A percentile compares a stretch with the other conserved stretches of the same genome.
phyloP scores from a whole-genome alignment of 2,113 vertebrate genomes.

The Vombatus ursinus region DNA sequence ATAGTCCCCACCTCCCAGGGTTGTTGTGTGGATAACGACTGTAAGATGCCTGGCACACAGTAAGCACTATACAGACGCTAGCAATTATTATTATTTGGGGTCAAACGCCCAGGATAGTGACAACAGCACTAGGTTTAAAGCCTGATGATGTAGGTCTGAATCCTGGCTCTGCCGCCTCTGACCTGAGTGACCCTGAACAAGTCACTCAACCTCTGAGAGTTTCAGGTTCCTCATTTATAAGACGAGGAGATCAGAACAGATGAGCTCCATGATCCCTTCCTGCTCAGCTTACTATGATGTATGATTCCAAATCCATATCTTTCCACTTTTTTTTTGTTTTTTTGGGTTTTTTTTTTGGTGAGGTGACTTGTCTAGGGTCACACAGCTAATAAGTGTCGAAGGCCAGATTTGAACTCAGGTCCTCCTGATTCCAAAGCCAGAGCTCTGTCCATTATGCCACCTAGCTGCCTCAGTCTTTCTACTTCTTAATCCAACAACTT shows the following conservation, averaged over 20 bases:
- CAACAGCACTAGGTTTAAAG: not conserved
- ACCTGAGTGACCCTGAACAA: not conserved
- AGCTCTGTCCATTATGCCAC: not conserved
- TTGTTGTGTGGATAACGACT: not conserved
- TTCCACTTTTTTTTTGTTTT: too few relatives aligned
- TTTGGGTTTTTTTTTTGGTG: too few relatives aligned
- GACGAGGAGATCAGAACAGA: not conserved
- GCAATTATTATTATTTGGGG: not conserved
- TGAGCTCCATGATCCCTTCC: not conserved
- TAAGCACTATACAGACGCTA: not conserved
- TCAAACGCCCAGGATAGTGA: not conserved
- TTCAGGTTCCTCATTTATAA: not conserved
- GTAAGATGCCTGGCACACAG: not conserved
- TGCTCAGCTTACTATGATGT: not conserved
- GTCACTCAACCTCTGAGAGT: not conserved
- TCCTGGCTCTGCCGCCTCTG: not conserved
- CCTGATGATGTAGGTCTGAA: not conserved
- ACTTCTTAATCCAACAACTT: not conserved
- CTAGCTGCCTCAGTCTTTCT: not conserved
- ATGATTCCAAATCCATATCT: not conserved
- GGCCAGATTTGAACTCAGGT: not conserved
- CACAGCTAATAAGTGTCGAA: not conserved
- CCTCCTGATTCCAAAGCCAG: not conserved
- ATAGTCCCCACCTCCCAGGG: not conserved
- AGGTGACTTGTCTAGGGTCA: not conserved